phyloP scores from a whole-genome alignment of 2,797 vertebrate species.

The Onychomys arenicola region DNA sequence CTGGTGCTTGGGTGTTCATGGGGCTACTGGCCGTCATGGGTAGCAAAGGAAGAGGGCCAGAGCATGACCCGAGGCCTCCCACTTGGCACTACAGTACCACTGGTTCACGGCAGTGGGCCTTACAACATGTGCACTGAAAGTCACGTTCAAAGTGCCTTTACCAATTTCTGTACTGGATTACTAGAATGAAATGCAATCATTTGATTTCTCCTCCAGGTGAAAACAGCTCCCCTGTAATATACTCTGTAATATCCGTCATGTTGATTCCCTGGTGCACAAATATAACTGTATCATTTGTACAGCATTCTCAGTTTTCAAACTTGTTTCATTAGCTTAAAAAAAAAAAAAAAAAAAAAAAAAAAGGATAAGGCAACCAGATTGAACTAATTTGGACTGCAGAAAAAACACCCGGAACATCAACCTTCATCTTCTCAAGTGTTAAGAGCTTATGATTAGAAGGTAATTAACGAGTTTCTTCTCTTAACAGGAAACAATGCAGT shows the following conservation, averaged over 20 bases:
- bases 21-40: background rate
- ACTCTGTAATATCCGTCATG: constrained; percentile 60
- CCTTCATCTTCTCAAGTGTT: constrained; percentile 70
- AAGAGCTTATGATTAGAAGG: constrained; percentile 80
- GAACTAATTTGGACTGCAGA: constrained; percentile 71
- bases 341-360: constrained; percentile 52
- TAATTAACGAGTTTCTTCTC: constrained; percentile 70
- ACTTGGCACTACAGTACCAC: background rate
- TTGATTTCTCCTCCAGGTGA: constrained; percentile 70
- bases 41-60: constrained; percentile 23
- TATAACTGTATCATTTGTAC: constrained; percentile 33
- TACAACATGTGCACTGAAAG: constrained; percentile 50
- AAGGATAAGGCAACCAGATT: constrained; percentile 73
- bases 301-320: constrained; percentile 65
- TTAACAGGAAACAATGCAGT: constrained; percentile 77
- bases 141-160: constrained; percentile 61
- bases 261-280: constrained; percentile 22
- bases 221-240: constrained; percentile 71
- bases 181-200: constrained; percentile 79
- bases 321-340: constrained; percentile 70
- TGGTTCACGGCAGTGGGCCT: constrained; percentile 23
- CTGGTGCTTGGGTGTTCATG: background rate
- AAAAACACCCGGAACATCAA: constrained; percentile 68
- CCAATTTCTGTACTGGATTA: constrained; percentile 68
- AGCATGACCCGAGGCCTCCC: background rate